Conservation (phyloP, 1,140 invertebrate genomes). For the Calycopis cecrops region DNA sequence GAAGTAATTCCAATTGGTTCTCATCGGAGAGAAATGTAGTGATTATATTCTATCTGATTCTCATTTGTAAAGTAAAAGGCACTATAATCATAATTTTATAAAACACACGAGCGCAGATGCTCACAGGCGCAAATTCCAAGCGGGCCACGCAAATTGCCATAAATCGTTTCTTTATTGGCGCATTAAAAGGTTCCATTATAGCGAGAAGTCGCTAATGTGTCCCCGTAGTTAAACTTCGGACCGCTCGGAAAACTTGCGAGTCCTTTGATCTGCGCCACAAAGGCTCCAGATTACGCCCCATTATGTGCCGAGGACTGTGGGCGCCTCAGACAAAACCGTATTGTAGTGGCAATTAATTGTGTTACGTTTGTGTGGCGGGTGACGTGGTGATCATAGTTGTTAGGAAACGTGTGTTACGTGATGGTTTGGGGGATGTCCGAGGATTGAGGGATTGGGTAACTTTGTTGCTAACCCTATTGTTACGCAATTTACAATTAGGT, state of each 20-base stretch:
- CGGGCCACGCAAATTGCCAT: background rate
- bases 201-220: conserved; percentile 5
- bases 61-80: no score
- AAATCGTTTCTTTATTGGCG: conserved; percentile 11
- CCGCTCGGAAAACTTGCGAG: background rate
- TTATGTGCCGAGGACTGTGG: background rate
- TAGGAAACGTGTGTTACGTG: no score
- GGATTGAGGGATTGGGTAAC: no score
- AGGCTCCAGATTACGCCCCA: background rate
- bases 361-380: background rate
- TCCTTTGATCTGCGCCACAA: conserved; percentile 7
- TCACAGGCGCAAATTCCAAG: background rate
- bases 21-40: no score
- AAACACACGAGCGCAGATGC: no score
- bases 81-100: no score
- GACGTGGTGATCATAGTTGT: background rate
- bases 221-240: background rate
- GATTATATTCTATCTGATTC: no score
- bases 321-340: background rate
- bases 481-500: no score
- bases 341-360: background rate
- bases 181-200: background rate
- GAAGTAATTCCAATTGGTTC: no score
- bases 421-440: no score
- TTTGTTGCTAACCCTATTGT: no score